A percentile compares a stretch with the other conserved stretches of the same genome.
Evolutionary conservation across 1,140 invertebrate genomes (phyloP).

Genomic region (Babylonia areolata): DNA sequence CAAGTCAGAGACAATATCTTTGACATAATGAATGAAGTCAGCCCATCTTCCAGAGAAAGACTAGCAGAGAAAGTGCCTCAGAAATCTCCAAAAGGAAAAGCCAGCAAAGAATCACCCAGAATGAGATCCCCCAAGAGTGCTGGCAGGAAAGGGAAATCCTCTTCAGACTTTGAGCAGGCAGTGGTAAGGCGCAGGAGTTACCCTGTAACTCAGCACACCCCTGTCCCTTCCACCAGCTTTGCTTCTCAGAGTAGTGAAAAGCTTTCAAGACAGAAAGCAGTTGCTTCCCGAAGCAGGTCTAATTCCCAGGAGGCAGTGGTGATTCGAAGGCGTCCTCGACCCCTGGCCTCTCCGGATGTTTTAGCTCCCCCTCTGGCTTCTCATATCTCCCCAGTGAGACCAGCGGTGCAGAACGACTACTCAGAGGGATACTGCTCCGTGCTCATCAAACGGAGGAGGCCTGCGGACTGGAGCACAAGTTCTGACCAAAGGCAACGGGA

Average conservation of each 20-base stretch:
- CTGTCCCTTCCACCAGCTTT: not conserved
- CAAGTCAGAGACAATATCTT: constrained; percentile 27
- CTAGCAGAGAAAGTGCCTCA: not conserved
- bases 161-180: not conserved
- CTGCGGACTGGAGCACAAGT: constrained; percentile 19
- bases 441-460: constrained; percentile 20
- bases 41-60: not conserved
- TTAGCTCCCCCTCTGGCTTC: constrained; percentile 22
- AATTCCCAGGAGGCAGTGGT: constrained; percentile 19
- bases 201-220: not conserved
- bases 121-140: not conserved
- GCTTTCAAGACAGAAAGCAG: not conserved
- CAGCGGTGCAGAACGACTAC: not conserved
- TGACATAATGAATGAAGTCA: constrained; percentile 29
- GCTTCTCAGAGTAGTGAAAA: not conserved
- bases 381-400: constrained; percentile 18
- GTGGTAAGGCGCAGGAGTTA: constrained; percentile 1
- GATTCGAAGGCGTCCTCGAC: constrained; percentile 26
- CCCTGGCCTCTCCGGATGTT: constrained; percentile 22
- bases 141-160: not conserved
- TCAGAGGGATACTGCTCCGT: not conserved
- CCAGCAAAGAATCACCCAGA: not conserved
- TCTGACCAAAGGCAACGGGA: not conserved
- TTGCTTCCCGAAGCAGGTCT: not conserved
- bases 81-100: not conserved